A percentile compares a stretch with the other conserved stretches of the same genome.
phyloP scores from a whole-genome alignment of 2,113 vertebrate genomes.

The Dipodomys spectabilis region DNA sequence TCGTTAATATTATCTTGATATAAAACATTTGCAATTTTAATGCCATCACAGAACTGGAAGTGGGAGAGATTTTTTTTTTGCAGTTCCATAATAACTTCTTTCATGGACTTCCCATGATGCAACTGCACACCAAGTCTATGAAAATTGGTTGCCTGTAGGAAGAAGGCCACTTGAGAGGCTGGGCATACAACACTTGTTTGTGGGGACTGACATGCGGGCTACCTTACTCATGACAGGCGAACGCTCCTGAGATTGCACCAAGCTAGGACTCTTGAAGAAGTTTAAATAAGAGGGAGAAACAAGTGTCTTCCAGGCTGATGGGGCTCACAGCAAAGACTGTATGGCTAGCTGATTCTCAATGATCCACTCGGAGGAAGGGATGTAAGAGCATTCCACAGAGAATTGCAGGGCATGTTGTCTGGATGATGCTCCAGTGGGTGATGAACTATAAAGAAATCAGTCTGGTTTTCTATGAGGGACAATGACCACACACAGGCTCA shows the following conservation, averaged over 20 bases:
- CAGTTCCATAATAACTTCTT: not conserved
- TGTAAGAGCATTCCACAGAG: not conserved
- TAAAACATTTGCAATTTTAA: constrained; percentile 40
- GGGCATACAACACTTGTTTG: not conserved
- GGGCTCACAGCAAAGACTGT: not conserved
- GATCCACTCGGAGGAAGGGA: not conserved
- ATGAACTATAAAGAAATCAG: not conserved
- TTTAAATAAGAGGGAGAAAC: not conserved
- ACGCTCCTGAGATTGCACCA: not conserved
- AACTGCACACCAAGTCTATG: not conserved
- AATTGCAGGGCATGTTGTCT: not conserved
- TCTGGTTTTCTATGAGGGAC: not conserved
- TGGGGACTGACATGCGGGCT: not conserved
- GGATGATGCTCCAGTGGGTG: too few relatives aligned
- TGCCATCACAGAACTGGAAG: not conserved
- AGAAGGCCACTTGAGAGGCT: not conserved
- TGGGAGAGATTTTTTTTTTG: constrained; percentile 14
- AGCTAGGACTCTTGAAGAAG: not conserved
- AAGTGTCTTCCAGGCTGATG: too few relatives aligned
- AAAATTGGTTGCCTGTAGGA: not conserved
- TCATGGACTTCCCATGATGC: not conserved
- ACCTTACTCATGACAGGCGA: not conserved
- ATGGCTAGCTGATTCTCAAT: not conserved
- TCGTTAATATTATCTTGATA: constrained; percentile 40
- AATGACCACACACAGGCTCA: not conserved